A percentile compares a stretch with the other conserved stretches of the same genome.
Evolutionary conservation across 2,797 vertebrate species (phyloP).

Genomic region (Sebastes aleutianus): DNA sequence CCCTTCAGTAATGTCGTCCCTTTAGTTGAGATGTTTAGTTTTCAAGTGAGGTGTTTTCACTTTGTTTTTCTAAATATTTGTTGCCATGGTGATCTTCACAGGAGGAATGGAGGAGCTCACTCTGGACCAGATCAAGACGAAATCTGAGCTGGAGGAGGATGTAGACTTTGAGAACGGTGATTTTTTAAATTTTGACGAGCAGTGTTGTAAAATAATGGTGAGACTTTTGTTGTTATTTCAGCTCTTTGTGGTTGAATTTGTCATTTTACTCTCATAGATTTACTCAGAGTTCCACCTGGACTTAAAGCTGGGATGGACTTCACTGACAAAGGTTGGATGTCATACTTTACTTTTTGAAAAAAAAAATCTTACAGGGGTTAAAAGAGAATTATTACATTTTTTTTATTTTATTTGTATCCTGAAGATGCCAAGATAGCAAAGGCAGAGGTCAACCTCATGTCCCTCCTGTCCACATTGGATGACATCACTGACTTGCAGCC

Average conservation of each 20-base stretch:
- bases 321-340: conserved; percentile 80
- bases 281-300: conserved; percentile 87
- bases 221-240: background rate
- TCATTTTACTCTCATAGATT: conserved; percentile 73
- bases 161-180: conserved; percentile 90
- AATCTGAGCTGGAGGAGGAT: conserved; percentile 85
- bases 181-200: background rate
- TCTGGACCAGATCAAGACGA: conserved; percentile 86
- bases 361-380: background rate
- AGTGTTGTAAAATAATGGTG: background rate
- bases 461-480: conserved; percentile 78
- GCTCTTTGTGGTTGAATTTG: background rate
- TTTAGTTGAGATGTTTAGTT: background rate
- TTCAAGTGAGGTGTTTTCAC: background rate
- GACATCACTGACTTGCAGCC: conserved; percentile 66
- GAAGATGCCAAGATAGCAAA: conserved; percentile 74
- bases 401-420: background rate
- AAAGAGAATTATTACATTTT: background rate
- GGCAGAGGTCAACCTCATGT: conserved; percentile 80
- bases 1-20: background rate
- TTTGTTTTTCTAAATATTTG: background rate
- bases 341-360: background rate
- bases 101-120: conserved; percentile 93
- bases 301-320: conserved; percentile 90
- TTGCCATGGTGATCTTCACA: conserved; percentile 50